Evolutionary conservation across 1,140 invertebrate genomes (phyloP).

Genomic region (Bombyx mori): DNA sequence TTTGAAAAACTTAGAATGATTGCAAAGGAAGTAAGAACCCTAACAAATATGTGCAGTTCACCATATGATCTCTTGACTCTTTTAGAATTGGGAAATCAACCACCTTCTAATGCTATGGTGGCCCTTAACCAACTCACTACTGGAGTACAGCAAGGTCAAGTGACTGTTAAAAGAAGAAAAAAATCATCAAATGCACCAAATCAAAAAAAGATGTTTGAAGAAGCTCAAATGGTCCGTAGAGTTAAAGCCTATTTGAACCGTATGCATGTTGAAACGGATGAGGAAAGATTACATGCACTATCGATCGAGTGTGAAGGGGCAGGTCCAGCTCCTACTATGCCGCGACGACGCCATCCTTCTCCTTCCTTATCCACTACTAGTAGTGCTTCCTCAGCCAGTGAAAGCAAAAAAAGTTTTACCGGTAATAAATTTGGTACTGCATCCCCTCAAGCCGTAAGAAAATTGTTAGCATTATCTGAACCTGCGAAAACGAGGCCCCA

Average conservation of each 20-base stretch:
- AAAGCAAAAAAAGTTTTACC: slow-evolving; percentile 76
- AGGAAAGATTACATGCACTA: slow-evolving; percentile 89
- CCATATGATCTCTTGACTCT: slow-evolving; percentile 89
- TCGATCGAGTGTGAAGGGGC: slow-evolving; percentile 91
- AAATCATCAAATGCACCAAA: slow-evolving; percentile 93
- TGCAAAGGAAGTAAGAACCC: slow-evolving; percentile 94
- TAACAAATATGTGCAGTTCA: slow-evolving; percentile 97
- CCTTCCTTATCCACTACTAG: slow-evolving; percentile 91
- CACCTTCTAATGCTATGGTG: slow-evolving; percentile 89
- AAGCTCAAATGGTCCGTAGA: slow-evolving; percentile 96
- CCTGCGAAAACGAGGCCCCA: slow-evolving; percentile 89
- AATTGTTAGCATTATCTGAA: slow-evolving; percentile 90
- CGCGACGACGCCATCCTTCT: slow-evolving; percentile 84
- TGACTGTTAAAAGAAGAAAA: slow-evolving; percentile 92
- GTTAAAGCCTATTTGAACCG: slow-evolving; percentile 96
- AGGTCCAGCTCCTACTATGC: slow-evolving; percentile 71
- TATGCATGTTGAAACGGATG: slow-evolving; percentile 92
- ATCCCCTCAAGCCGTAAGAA: slow-evolving; percentile 95
- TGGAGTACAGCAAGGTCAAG: slow-evolving; percentile 75
- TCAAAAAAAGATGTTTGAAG: slow-evolving; percentile 98
- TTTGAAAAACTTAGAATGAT: slow-evolving; percentile 99
- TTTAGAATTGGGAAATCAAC: slow-evolving; percentile 87
- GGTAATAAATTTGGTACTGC: slow-evolving; percentile 88
- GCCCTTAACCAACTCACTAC: slow-evolving; percentile 90
- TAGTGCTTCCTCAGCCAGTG: slow-evolving; percentile 89